These are phyloP conservation scores for Umimayanthus kanabou DNA, from an alignment of 92 coral and sea anemone species.

Conservation along the genomic window DNA sequence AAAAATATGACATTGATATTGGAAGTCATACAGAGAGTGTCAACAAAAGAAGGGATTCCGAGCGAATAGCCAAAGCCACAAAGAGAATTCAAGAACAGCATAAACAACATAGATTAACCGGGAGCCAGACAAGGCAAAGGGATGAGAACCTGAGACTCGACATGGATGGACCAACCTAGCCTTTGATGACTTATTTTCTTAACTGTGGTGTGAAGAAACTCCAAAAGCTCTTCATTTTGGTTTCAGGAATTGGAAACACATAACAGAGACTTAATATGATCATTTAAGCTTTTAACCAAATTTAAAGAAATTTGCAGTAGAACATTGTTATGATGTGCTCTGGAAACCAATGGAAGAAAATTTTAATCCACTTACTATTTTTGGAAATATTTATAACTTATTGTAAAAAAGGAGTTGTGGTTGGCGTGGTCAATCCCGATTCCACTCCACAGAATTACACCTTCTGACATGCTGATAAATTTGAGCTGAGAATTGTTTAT, in stretches of 20 bases:
- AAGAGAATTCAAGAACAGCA: conserved; percentile 39
- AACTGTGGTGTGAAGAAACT: conserved; percentile 27
- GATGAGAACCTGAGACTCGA: conserved; percentile 37
- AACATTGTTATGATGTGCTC: too few species aligned
- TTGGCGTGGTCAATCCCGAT: conserved; percentile 47
- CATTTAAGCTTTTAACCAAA: neutral
- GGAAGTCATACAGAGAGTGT: conserved; percentile 32
- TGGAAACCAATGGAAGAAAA: too few species aligned
- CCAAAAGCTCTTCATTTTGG: conserved; percentile 21
- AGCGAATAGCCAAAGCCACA: conserved; percentile 28
- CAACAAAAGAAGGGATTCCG: conserved; percentile 44
- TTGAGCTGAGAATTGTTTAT: conserved; percentile 42
- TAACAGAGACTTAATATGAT: neutral
- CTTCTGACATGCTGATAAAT: conserved; percentile 2
- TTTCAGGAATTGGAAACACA: conserved; percentile 27
- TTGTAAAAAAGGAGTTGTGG: neutral
- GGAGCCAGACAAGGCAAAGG: conserved; percentile 48
- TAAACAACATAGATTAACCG: conserved; percentile 36
- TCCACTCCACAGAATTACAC: conserved; percentile 49
- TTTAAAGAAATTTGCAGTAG: too few species aligned
- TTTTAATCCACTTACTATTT: too few species aligned
- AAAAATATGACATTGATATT: conserved; percentile 40
- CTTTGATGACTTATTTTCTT: conserved; percentile 26
- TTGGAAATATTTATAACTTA: neutral
- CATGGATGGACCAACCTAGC: conserved; percentile 40